phyloP scores from a whole-genome alignment of 1,140 invertebrate genomes.

The Formica selysi region DNA sequence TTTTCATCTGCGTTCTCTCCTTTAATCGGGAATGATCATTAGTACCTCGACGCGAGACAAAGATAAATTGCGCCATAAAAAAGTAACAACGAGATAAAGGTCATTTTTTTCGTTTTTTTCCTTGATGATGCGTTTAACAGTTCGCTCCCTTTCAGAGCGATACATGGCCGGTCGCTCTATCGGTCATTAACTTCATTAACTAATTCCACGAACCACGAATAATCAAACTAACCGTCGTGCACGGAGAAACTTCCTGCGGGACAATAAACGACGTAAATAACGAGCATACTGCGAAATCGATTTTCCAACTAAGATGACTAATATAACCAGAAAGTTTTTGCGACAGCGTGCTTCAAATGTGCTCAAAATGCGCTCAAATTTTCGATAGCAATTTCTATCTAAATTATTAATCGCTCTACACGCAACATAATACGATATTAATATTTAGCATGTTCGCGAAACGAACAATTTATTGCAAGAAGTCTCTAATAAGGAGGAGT shows the following conservation, averaged over 20 bases:
- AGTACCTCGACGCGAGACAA: not conserved
- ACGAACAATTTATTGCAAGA: slow-evolving; percentile 21
- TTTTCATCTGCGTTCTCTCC: not conserved
- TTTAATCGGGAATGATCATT: slow-evolving; percentile 23
- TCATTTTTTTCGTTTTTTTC: not conserved
- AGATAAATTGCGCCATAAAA: not conserved
- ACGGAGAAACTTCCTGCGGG: slow-evolving; percentile 21
- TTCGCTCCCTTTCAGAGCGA: slow-evolving; percentile 11
- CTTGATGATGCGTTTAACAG: not conserved
- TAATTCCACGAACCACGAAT: slow-evolving; percentile 12
- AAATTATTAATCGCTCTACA: slow-evolving; percentile 36
- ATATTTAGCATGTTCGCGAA: slow-evolving; percentile 23
- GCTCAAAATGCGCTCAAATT: not conserved
- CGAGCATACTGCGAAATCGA: slow-evolving; percentile 44
- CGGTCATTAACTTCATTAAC: slow-evolving; percentile 41
- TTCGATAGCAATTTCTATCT: slow-evolving; percentile 37
- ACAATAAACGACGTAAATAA: slow-evolving; percentile 45
- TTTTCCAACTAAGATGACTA: slow-evolving; percentile 25
- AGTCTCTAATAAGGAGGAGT: not conserved
- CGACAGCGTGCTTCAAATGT: not conserved
- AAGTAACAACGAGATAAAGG: not conserved
- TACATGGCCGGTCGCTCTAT: not conserved
- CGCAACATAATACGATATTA: slow-evolving; percentile 25
- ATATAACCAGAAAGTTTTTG: slow-evolving; percentile 13
- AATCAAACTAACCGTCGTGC: slow-evolving; percentile 46